Conservation (phyloP, 2,113 vertebrate species). For the Mormyrus iriodes region DNA sequence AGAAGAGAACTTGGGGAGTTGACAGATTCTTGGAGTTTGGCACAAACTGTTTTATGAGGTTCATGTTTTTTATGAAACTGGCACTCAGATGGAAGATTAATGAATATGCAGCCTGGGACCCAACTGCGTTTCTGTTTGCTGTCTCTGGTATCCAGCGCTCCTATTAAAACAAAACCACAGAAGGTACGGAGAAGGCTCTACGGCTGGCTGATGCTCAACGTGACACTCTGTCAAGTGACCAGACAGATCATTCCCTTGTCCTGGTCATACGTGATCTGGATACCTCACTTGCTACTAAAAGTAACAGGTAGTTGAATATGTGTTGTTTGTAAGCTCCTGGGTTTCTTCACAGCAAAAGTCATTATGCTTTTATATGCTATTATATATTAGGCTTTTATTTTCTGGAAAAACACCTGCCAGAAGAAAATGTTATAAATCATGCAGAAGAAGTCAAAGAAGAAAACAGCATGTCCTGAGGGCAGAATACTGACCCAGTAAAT, state of each 20-base stretch:
- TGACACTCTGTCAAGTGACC: background rate
- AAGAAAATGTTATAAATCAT: background rate
- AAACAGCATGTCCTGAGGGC: background rate
- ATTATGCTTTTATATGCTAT: too few relatives aligned
- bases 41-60: constrained; percentile 26
- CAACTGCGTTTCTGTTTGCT: too few relatives aligned
- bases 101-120: background rate
- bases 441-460: too few relatives aligned
- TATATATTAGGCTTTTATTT: background rate
- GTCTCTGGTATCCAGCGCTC: background rate
- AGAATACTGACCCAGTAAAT: background rate
- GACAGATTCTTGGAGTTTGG: constrained; percentile 30
- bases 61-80: background rate
- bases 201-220: background rate
- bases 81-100: background rate
- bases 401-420: background rate
- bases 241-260: background rate
- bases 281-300: background rate
- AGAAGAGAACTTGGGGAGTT: constrained; percentile 23
- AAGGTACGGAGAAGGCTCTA: background rate
- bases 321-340: too few relatives aligned
- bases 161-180: constrained; percentile 15
- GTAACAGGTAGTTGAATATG: background rate
- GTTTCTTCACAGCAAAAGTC: background rate
- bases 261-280: background rate